Evolutionary conservation across 2,797 vertebrate species (phyloP).

Genomic region (Thripadectes ignobilis): DNA sequence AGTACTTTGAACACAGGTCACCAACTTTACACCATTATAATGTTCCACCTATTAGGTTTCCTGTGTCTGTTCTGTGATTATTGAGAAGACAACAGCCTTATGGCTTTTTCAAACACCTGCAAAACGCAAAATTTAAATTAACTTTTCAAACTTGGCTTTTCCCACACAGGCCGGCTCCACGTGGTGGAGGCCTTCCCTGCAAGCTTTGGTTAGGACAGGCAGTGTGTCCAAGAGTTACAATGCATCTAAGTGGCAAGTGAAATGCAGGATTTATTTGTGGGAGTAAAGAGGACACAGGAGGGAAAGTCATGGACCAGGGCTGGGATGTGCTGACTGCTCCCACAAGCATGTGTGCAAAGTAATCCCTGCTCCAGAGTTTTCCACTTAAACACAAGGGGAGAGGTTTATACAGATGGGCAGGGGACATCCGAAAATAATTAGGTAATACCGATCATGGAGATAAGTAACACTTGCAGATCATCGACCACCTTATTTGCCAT

Average conservation of each 20-base stretch:
- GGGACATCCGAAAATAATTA: neutral
- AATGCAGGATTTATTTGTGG: neutral
- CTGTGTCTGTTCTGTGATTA: neutral
- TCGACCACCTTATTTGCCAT: accelerated
- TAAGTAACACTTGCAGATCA: neutral
- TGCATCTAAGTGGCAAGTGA: neutral
- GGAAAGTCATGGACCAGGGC: accelerated
- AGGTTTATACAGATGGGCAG: neutral
- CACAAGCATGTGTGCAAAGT: neutral
- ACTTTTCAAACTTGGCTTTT: neutral
- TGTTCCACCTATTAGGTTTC: neutral
- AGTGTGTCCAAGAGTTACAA: accelerated
- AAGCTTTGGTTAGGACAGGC: neutral
- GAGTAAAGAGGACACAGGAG: neutral
- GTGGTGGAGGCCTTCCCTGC: neutral
- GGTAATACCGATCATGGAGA: neutral
- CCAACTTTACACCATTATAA: neutral
- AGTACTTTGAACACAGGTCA: neutral
- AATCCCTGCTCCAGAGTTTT: neutral
- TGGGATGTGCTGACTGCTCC: neutral
- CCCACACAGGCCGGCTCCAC: accelerated
- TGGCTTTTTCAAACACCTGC: neutral
- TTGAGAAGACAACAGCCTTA: neutral
- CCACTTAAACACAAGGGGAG: neutral
- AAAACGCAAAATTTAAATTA: neutral